These are phyloP conservation scores for Caenorhabditis becei DNA, from an alignment of 2,888 invertebrate species.

Conservation along the genomic window DNA sequence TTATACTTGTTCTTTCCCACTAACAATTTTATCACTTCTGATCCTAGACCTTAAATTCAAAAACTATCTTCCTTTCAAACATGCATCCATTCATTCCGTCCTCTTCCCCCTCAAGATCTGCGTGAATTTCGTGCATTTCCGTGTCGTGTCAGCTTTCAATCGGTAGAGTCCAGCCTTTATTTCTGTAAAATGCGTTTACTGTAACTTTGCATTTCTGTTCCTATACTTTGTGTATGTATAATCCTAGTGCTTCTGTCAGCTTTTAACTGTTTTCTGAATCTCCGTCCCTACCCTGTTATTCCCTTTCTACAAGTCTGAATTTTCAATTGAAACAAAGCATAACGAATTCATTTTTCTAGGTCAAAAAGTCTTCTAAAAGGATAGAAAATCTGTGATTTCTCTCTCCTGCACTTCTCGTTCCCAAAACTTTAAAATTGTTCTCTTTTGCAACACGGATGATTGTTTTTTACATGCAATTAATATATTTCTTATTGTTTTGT, in stretches of 20 bases:
- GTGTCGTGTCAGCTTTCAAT: constrained; percentile 37
- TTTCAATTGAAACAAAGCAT: not conserved
- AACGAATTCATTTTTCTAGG: constrained; percentile 50
- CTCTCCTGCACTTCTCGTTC: constrained; percentile 25
- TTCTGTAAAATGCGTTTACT: not conserved
- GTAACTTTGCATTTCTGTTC: not conserved
- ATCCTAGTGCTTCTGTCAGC: constrained; percentile 31
- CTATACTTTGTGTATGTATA: constrained; percentile 18
- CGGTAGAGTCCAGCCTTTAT: constrained; percentile 10
- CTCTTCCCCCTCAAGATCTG: constrained; percentile 15
- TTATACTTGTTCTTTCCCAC: not conserved
- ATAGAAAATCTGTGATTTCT: not conserved
- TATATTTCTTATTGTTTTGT: constrained; percentile 47
- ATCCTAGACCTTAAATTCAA: not conserved
- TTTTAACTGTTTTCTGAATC: constrained; percentile 16
- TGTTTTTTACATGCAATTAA: constrained; percentile 58
- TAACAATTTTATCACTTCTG: constrained; percentile 33
- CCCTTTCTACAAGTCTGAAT: not conserved
- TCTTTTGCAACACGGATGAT: constrained; percentile 59
- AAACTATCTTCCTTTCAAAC: constrained; percentile 10
- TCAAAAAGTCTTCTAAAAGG: constrained; percentile 5
- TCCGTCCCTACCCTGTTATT: constrained; percentile 11
- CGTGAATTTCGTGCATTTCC: constrained; percentile 31
- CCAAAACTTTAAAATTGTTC: constrained; percentile 64
- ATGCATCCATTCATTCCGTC: constrained; percentile 14